phyloP scores from a whole-genome alignment of 2,888 invertebrate species.

The Scaeva pyrastri region DNA sequence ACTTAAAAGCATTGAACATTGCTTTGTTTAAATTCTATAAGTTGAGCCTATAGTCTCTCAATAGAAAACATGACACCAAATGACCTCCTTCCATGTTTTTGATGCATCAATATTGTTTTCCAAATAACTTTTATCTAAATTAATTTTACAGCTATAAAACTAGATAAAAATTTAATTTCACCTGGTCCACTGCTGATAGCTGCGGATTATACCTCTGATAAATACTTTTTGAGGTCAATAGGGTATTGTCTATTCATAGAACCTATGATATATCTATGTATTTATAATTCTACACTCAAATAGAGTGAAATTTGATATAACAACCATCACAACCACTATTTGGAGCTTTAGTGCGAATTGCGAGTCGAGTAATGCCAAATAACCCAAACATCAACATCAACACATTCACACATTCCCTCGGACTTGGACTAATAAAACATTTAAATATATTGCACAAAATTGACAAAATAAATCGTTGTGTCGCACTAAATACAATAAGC shows the following conservation, averaged over 20 bases:
- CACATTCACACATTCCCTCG: constrained; percentile 33
- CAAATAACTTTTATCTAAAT: constrained; percentile 5
- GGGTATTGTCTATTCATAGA: constrained; percentile 15
- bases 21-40: too few relatives aligned
- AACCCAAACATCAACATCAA: constrained; percentile 43
- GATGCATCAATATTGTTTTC: neutral
- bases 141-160: constrained; percentile 27
- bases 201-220: constrained; percentile 56
- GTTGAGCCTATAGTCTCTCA: too few relatives aligned
- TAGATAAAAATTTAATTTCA: constrained; percentile 44
- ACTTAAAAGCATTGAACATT: too few relatives aligned
- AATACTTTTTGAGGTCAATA: constrained; percentile 60
- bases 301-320: neutral
- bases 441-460: constrained; percentile 74
- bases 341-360: neutral
- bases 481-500: constrained; percentile 75
- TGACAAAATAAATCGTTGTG: constrained; percentile 73
- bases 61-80: too few relatives aligned
- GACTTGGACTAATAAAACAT: constrained; percentile 72
- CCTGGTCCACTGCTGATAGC: constrained; percentile 66
- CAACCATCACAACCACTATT: neutral
- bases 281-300: too few relatives aligned
- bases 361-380: constrained; percentile 39
- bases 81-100: too few relatives aligned
- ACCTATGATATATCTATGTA: neutral